Evolutionary conservation across 2,797 vertebrate species (phyloP), one percentile per base, ranked within the genome.

Genomic region (Premnoplex brunnescens): DNA sequence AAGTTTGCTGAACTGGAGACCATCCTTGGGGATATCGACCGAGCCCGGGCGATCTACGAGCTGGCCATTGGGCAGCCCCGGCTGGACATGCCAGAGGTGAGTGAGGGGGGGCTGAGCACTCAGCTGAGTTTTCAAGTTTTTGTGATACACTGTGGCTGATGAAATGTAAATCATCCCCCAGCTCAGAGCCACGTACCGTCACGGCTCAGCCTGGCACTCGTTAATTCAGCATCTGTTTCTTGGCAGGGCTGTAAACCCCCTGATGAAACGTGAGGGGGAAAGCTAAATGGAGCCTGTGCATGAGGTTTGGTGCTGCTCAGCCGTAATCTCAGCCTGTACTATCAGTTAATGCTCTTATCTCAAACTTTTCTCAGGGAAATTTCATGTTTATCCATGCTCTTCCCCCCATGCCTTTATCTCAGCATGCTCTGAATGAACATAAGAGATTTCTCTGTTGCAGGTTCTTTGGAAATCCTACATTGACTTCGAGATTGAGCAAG

Each of bases 401-500:
- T 11, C 7, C 7, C 12, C 3, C 14, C 19, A 10, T 4, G 6
- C 14, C 3, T 1, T 49, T 52, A 12, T 41, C 17, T 58, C 46
- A 6, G 6, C 8, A 15, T 39, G 20, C 85, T 74, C 0, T 5
- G 76, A 58, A 15, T 21, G n/a, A 77, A 14, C 4, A 32, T 2
- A 14, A 72, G 84, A 52, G 49, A 10, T 24, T 90, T 91, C 10
- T 85, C 12, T 94, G 34, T 77, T 89, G 66, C 91, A 99, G 99
- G 99, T 99, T 71, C 98, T 99, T 88, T 99, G 99, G 99, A 99
- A 99, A 95, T 99, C 99, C 18, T 99, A 99, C 88, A 99, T 99
- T 78, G 99, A 99, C 97, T 99, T 99, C 97, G 99, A 99, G 98
- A 99, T 99, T 18, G 99, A 99, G 97, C 99, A 99, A 90, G 99